phyloP scores from a whole-genome alignment of 2,113 vertebrate species.

The Neodontobutis hainanensis region DNA sequence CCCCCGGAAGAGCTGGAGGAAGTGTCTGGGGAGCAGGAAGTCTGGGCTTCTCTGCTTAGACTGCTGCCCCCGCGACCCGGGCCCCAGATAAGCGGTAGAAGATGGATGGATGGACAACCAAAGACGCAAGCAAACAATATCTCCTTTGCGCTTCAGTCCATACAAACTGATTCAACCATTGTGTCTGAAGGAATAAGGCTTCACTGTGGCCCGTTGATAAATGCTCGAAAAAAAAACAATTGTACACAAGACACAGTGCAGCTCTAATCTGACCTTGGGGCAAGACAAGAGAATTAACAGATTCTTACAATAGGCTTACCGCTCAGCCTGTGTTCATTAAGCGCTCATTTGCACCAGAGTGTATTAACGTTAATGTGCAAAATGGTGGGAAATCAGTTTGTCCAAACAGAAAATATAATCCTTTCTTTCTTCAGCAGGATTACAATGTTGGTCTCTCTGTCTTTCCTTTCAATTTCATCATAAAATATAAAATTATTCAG shows the following conservation, averaged over 20 bases:
- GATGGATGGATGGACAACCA: no score
- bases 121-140: conserved; percentile 21
- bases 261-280: conserved; percentile 46
- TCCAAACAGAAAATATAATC: conserved; percentile 45
- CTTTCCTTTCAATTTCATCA: conserved; percentile 19
- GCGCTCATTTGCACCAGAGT: conserved; percentile 52
- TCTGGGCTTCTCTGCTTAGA: no score
- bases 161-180: conserved; percentile 40
- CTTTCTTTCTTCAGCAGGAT: conserved; percentile 46
- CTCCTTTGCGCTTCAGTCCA: conserved; percentile 41
- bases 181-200: conserved; percentile 29
- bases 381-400: conserved; percentile 41
- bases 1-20: no score
- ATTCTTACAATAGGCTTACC: conserved; percentile 49
- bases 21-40: no score
- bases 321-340: conserved; percentile 52
- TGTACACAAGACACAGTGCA: conserved; percentile 6
- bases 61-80: no score
- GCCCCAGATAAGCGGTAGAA: no score
- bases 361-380: conserved; percentile 49
- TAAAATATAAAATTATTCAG: conserved; percentile 16
- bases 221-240: conserved; percentile 50
- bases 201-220: conserved; percentile 42
- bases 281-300: conserved; percentile 42
- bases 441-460: conserved; percentile 30